These are phyloP conservation scores for Scleropages formosus DNA, from an alignment of 2,797 vertebrate genomes.

Conservation along the genomic window DNA sequence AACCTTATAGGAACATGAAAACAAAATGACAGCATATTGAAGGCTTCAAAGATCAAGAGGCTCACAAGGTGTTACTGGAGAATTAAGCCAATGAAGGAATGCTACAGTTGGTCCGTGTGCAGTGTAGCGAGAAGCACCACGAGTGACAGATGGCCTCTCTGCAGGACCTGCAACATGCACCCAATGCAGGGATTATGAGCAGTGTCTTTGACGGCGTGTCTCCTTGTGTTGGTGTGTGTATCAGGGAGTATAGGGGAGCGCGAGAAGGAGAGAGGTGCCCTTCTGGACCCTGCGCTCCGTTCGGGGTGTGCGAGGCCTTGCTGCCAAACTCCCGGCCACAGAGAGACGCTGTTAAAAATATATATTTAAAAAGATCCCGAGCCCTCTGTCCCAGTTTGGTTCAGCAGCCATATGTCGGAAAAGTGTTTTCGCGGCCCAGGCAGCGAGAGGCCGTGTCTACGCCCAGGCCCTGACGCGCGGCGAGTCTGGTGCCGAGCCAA, in stretches of 20 bases:
- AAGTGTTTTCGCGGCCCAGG: conserved; percentile 30
- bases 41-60: no score
- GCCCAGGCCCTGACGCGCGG: neutral
- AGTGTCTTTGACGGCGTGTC: conserved; percentile 33
- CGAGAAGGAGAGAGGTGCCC: no score
- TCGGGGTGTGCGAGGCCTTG: conserved; percentile 22
- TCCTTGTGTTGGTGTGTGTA: conserved; percentile 13
- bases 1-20: no score
- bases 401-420: conserved; percentile 34
- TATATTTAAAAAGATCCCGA: neutral
- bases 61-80: no score
- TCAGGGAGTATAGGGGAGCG: neutral
- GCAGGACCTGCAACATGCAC: conserved; percentile 51
- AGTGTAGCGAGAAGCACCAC: conserved; percentile 31
- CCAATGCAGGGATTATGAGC: conserved; percentile 15
- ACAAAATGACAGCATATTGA: no score
- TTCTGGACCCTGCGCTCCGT: no score
- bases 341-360: neutral
- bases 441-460: conserved; percentile 49
- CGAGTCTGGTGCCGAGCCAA: neutral
- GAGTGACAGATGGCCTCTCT: conserved; percentile 68
- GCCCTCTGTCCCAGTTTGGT: conserved; percentile 25
- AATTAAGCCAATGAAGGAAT: neutral
- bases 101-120: neutral
- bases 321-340: neutral